phyloP scores from a whole-genome alignment of 2,888 invertebrate species.

The Eubasilissa splendida region DNA sequence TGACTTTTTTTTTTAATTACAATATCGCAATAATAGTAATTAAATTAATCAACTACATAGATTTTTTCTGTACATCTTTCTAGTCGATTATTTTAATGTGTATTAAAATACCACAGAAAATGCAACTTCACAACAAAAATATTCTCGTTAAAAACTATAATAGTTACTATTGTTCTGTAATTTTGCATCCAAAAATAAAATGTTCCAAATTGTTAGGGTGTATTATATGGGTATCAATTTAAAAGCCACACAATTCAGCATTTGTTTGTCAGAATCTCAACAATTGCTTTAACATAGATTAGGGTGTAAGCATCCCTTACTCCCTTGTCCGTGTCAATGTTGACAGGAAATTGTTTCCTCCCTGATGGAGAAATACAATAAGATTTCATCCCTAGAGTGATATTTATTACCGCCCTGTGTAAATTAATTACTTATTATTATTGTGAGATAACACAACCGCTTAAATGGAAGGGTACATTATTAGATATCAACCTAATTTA shows the following conservation, averaged over 20 bases:
- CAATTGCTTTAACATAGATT: constrained; percentile 16
- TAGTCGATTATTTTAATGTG: too few species aligned
- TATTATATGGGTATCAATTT: background rate
- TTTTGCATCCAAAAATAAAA: too few species aligned
- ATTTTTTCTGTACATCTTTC: too few species aligned
- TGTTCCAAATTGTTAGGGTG: too few species aligned
- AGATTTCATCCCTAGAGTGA: constrained; percentile 16
- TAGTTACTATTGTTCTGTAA: too few species aligned
- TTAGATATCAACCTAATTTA: background rate
- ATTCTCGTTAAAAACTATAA: too few species aligned
- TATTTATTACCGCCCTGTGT: constrained; percentile 22
- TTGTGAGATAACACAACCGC: constrained; percentile 3
- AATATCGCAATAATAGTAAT: too few species aligned
- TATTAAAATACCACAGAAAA: too few species aligned
- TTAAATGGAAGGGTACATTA: background rate
- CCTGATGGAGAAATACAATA: constrained; percentile 1
- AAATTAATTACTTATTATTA: constrained; percentile 21
- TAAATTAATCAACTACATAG: too few species aligned
- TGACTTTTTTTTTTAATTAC: too few species aligned
- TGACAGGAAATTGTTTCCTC: constrained; percentile 24
- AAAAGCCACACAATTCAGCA: background rate
- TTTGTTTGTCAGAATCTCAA: constrained; percentile 15
- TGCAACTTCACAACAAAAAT: too few species aligned
- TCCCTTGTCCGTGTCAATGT: constrained; percentile 27
- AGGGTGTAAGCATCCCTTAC: background rate